Conservation (phyloP, 2,113 vertebrate genomes). For the Passer domesticus region DNA sequence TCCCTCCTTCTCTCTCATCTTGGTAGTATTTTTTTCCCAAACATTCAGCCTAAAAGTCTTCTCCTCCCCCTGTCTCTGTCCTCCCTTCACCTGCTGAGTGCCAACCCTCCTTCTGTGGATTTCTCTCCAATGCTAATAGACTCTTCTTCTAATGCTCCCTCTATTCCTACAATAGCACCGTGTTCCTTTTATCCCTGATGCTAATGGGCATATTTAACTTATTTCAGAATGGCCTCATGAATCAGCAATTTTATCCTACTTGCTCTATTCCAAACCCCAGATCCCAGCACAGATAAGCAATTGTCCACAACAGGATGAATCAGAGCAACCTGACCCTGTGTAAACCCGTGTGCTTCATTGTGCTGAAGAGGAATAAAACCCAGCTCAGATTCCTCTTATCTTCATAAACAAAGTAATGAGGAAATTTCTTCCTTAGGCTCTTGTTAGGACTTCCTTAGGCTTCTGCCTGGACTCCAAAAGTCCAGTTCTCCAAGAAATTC, state of each 20-base stretch:
- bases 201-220: neutral
- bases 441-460: neutral
- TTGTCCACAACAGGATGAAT: neutral
- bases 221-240: neutral
- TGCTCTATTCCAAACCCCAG: neutral
- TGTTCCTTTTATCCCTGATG: neutral
- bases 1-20: neutral
- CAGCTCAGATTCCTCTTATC: neutral
- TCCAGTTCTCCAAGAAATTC: neutral
- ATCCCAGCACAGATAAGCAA: neutral
- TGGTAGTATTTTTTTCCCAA: neutral
- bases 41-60: neutral
- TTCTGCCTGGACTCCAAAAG: neutral
- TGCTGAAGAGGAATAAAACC: neutral
- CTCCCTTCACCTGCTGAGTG: neutral
- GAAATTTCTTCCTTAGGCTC: neutral
- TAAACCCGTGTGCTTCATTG: neutral
- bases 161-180: neutral
- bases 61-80: neutral
- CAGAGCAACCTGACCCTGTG: neutral
- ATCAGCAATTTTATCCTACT: neutral
- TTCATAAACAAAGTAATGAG: neutral
- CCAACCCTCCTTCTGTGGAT: neutral
- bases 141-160: neutral
- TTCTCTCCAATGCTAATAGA: neutral